Evolutionary conservation across 2,113 vertebrate genomes (phyloP).

Genomic region (Gymnocephalus cernua): DNA sequence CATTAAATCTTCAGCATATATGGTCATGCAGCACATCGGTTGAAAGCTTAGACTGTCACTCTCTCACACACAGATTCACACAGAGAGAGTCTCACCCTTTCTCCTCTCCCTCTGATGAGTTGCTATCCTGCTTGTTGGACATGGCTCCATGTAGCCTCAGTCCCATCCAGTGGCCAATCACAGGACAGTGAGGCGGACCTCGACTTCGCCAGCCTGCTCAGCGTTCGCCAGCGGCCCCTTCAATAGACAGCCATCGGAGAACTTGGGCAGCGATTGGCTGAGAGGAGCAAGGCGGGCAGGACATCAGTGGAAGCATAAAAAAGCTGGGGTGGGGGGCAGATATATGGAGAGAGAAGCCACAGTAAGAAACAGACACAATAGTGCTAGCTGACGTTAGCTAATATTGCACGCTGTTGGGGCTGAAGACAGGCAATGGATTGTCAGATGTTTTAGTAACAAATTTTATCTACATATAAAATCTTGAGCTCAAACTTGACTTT

Average conservation of each 20-base stretch:
- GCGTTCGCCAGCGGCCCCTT: conserved; percentile 70
- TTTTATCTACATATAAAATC: too few species aligned
- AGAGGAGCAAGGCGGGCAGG: conserved; percentile 48
- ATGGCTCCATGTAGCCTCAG: conserved; percentile 74
- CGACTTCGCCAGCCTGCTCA: conserved; percentile 66
- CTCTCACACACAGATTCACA: too few species aligned
- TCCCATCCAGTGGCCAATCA: conserved; percentile 75
- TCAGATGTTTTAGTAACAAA: too few species aligned
- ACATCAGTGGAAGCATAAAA: conserved; percentile 37
- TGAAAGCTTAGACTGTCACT: too few species aligned
- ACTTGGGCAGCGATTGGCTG: conserved; percentile 34
- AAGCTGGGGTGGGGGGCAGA: conserved; percentile 35
- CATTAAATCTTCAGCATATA: too few species aligned
- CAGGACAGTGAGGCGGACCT: conserved; percentile 72
- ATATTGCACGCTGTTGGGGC: too few species aligned
- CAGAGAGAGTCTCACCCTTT: conserved; percentile 82
- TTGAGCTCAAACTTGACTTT: too few species aligned
- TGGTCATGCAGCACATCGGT: too few species aligned
- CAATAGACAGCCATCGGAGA: conserved; percentile 61
- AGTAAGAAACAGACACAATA: conserved; percentile 4
- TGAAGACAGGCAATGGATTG: too few species aligned
- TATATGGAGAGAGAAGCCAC: not conserved
- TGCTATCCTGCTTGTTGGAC: conserved; percentile 79
- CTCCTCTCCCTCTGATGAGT: conserved; percentile 81
- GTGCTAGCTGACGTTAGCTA: not conserved